Evolutionary conservation across 1,140 invertebrate genomes (phyloP), one percentile per base, ranked within the genome.

Genomic region (Zaprionus ghesquierei): DNA sequence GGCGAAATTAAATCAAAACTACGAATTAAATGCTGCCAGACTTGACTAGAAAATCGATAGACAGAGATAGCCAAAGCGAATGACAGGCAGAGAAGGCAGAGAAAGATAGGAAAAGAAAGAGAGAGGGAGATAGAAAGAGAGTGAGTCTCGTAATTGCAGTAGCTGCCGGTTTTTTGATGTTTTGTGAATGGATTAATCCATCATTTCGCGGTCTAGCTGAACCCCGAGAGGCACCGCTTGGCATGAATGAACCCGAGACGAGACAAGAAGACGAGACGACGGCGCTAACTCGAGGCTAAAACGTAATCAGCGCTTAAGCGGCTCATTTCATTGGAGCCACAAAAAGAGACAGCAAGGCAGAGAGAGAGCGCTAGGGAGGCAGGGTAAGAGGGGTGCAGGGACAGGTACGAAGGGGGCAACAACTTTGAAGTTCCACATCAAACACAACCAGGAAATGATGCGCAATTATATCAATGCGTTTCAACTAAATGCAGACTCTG

Each of bases 401-500:
- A 25, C 2, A 25, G 25, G n/a, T n/a, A 25, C 25, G 33, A 25
- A 75, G 53, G 22, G 49, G 56, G 51, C 25, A 65, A 56, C 29
- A 18, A 64, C 41, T 59, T 58, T 59, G 35, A 60, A 89, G 80
- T 76, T 89, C 74, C 81, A 86, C 72, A 90, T 90, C 70, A 86
- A 90, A 90, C 69, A 74, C 75, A 82, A 84, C 86, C 90, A 91
- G 90, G 90, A 91, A 91, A 91, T 91, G 90, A 78, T 75, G 64
- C 33, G 86, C 82, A 91, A 91, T 91, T 91, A 91, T 91, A 91
- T 81, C 90, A 91, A 91, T 91, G 86, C 66, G 54, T 72, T 73
- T 74, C 75, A 69, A 76, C 80, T 78, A 77, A 70, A 64, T 69
- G 59, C 64, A 66, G 71, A 81, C 54, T 71, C 63, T 73, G 35